Evolutionary conservation across 1,140 invertebrate genomes (phyloP), one percentile per base, ranked within the genome.

Genomic region (Muscidifurax raptorellus): DNA sequence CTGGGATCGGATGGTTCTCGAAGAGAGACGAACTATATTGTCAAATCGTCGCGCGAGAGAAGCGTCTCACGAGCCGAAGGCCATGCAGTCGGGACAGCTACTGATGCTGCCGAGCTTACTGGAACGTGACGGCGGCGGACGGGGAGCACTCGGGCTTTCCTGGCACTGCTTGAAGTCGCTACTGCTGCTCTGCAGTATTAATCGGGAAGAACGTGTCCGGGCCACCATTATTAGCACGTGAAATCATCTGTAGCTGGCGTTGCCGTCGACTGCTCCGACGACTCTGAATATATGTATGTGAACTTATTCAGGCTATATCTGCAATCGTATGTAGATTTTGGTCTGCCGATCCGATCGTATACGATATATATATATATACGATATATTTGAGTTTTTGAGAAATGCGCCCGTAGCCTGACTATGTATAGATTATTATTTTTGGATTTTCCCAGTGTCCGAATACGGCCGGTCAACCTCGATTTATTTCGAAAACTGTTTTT

Each of bases 161-260:
- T 59, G 22, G 22, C 52, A 59, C 52, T 22, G 52, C 18, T 22
- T 22, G 22, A 59, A 3, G 52, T 59, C 18, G 18, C 22, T 59
- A 59, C 52, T 59, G 52, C 52, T n/a, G 52, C 22, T 52, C 74
- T 44, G 82, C 76, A 52, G 10, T 77, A 67, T 52, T 47, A 44
- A 64, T 82, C 71, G 69, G 15, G 30, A 82, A 44, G 71, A 82
- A 75, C 52, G 82, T 77, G 59, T 71, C 59, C n/a, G 69, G 27
- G 18, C 32, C 64, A 83, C 82, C 82, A 83, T 83, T 59, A 77
- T 77, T 83, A 83, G 74, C 74, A 83, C 64, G 82, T 78, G 52
- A 83, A 83, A 71, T 77, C 72, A 71, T 69, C 82, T 52, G 59
- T 77, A 83, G 82, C 27, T 83, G 82, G 82, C 82, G 82, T 83